Percentiles rank a stretch among this genome's conserved stretches.
phyloP scores from a whole-genome alignment of 2,888 invertebrate genomes.

The Hydrotaea cyrtoneurina region DNA sequence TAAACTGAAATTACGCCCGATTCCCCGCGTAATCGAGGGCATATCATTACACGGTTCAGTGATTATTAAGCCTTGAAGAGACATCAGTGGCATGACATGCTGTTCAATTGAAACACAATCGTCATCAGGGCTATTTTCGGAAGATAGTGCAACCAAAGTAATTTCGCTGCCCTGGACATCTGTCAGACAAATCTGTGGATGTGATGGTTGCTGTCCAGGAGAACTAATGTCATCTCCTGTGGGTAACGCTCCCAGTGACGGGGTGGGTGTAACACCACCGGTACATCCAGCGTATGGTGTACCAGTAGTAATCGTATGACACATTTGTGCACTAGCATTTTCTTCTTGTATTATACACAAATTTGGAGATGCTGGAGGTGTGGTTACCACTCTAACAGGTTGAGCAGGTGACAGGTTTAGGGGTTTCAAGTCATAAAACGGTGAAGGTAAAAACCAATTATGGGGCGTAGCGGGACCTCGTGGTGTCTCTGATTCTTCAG shows the following conservation, averaged over 20 bases:
- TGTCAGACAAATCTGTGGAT: constrained; percentile 95
- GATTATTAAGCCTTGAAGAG: constrained; percentile 77
- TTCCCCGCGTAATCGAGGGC: constrained; percentile 91
- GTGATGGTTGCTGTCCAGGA: constrained; percentile 78
- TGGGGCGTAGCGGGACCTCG: constrained; percentile 49
- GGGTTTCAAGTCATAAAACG: constrained; percentile 79
- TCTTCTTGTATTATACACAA: constrained; percentile 91
- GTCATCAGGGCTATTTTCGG: constrained; percentile 88
- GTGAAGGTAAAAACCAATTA: constrained; percentile 77
- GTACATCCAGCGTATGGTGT: constrained; percentile 78
- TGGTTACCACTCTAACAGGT: constrained; percentile 79
- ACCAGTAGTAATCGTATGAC: constrained; percentile 77
- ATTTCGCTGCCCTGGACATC: constrained; percentile 94
- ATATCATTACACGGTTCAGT: constrained; percentile 83
- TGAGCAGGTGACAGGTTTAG: constrained; percentile 80
- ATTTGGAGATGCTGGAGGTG: constrained; percentile 81
- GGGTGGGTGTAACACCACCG: constrained; percentile 70
- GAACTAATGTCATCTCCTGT: constrained; percentile 68
- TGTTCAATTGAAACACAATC: constrained; percentile 86
- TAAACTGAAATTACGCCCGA: constrained; percentile 85
- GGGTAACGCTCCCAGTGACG: constrained; percentile 56
- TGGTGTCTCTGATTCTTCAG: constrained; percentile 60
- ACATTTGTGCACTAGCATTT: constrained; percentile 82
- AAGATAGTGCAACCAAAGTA: constrained; percentile 87
- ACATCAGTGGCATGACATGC: constrained; percentile 79